These are phyloP conservation scores for Hydropsyche betteni DNA, from an alignment of 2,888 invertebrate genomes.

Conservation along the genomic window DNA sequence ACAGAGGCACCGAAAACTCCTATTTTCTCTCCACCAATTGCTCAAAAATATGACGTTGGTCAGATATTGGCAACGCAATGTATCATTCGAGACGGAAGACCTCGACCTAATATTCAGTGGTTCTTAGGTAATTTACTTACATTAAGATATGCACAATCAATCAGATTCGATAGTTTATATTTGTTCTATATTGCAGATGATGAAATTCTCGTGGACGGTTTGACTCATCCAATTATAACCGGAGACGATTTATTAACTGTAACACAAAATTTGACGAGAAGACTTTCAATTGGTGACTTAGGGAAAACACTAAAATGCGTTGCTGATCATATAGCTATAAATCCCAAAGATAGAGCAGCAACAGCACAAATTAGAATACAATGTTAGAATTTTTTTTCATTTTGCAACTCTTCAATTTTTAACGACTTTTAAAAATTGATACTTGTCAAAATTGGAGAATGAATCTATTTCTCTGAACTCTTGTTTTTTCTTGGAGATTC, in stretches of 20 bases:
- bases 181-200: slow-evolving; percentile 63
- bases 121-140: slow-evolving; percentile 66
- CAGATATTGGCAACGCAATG: slow-evolving; percentile 74
- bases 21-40: neutral
- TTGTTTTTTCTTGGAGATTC: no score
- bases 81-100: slow-evolving; percentile 74
- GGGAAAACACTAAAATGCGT: slow-evolving; percentile 73
- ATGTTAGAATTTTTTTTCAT: neutral
- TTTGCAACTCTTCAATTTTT: no score
- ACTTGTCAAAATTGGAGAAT: no score
- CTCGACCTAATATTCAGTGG: slow-evolving; percentile 81
- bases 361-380: slow-evolving; percentile 55
- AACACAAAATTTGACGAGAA: slow-evolving; percentile 72
- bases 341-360: slow-evolving; percentile 56
- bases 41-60: slow-evolving; percentile 68
- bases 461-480: no score
- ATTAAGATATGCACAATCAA: neutral
- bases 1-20: slow-evolving; percentile 42
- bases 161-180: neutral
- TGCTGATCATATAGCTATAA: slow-evolving; percentile 72
- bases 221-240: slow-evolving; percentile 63
- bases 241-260: slow-evolving; percentile 70
- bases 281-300: slow-evolving; percentile 71
- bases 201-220: slow-evolving; percentile 68
- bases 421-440: no score